Conservation (phyloP, 2,797 vertebrate species). For the Sebastes miniatus region DNA sequence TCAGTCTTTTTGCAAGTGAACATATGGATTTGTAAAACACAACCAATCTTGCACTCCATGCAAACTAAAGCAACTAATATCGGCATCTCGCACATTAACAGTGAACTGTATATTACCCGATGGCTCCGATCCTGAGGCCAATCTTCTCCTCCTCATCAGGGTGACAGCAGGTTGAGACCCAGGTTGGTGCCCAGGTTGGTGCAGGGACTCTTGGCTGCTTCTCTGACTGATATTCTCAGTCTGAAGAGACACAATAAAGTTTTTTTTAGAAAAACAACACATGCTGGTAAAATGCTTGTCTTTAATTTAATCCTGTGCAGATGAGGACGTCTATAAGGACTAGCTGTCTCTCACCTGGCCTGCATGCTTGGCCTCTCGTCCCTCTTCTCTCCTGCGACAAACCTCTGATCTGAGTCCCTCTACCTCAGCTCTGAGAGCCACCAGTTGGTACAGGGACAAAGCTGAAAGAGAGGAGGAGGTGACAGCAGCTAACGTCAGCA, state of each 20-base stretch:
- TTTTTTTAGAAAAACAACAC: background rate
- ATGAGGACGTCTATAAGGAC: background rate
- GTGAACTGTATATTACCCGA: conserved; percentile 49
- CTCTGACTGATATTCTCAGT: conserved; percentile 32
- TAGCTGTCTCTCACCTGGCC: conserved; percentile 63
- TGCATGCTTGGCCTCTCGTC: conserved; percentile 27
- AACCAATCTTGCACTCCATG: background rate
- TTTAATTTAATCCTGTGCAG: background rate
- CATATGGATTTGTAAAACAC: background rate
- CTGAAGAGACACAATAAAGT: conserved; percentile 41
- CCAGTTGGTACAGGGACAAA: conserved; percentile 85
- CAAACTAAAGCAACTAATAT: background rate
- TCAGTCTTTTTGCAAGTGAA: background rate
- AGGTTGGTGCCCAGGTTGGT: background rate
- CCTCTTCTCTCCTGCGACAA: conserved; percentile 71
- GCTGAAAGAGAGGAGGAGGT: conserved; percentile 87
- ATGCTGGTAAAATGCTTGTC: background rate
- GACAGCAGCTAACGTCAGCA: conserved; percentile 83
- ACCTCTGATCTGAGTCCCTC: conserved; percentile 82
- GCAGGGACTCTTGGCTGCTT: conserved; percentile 10
- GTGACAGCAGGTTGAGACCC: background rate
- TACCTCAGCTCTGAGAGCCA: conserved; percentile 88
- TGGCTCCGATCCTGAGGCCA: conserved; percentile 24
- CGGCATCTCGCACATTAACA: background rate
- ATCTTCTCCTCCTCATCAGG: conserved; percentile 58